These are phyloP conservation scores for Alectoris magna DNA, from an alignment of 2,797 vertebrate genomes.

Conservation along the genomic window DNA sequence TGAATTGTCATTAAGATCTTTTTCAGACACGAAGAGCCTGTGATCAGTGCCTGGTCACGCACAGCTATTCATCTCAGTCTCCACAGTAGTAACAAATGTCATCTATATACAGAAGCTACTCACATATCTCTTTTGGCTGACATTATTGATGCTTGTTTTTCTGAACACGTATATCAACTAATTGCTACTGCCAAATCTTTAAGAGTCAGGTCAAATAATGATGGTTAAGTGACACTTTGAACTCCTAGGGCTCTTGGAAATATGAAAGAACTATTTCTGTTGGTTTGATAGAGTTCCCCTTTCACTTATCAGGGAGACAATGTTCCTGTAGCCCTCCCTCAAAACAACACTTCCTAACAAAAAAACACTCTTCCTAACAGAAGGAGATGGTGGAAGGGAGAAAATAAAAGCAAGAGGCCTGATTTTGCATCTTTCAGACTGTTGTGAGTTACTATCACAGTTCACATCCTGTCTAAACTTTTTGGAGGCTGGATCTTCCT, in stretches of 20 bases:
- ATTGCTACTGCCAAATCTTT: slow-evolving; percentile 43
- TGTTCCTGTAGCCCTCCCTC: not conserved
- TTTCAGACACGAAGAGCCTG: not conserved
- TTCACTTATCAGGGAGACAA: not conserved
- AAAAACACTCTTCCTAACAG: not conserved
- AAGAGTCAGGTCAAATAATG: slow-evolving; percentile 58
- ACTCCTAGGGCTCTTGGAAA: not conserved
- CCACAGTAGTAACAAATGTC: slow-evolving; percentile 73
- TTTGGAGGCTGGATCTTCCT: not conserved
- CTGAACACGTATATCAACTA: slow-evolving; percentile 61
- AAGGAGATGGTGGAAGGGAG: not conserved
- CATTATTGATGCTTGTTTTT: slow-evolving; percentile 71
- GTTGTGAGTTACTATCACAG: not conserved
- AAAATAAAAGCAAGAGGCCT: not conserved
- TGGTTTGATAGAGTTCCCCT: not conserved
- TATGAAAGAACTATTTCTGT: not conserved
- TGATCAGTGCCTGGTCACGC: slow-evolving; percentile 28
- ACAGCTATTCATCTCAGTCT: slow-evolving; percentile 53
- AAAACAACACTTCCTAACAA: not conserved
- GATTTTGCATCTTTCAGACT: not conserved
- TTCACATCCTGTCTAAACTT: not conserved
- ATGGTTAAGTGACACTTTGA: not conserved
- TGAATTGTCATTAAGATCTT: not conserved
- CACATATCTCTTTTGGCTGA: slow-evolving; percentile 75
- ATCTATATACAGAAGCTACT: slow-evolving; percentile 77